Conservation (phyloP, 2,113 vertebrate species). For the Platycercus adscitus region DNA sequence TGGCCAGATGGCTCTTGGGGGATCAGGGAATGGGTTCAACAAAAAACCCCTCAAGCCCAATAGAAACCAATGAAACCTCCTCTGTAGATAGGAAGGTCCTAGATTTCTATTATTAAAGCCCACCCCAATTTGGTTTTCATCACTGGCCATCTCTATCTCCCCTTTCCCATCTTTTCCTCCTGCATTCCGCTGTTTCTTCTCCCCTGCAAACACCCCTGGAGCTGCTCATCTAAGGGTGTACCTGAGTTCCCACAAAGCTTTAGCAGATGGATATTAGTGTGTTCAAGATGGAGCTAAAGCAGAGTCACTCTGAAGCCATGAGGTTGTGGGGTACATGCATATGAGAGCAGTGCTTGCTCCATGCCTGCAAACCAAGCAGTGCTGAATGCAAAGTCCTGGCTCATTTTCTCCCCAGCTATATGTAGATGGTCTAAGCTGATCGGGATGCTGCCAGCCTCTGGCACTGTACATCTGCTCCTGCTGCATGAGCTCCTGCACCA, state of each 20-base stretch:
- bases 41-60: neutral
- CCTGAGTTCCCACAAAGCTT: neutral
- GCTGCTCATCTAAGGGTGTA: neutral
- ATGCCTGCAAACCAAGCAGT: neutral
- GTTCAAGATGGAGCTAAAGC: neutral
- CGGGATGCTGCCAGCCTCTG: neutral
- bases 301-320: neutral
- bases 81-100: neutral
- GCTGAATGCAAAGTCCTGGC: neutral
- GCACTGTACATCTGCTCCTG: neutral
- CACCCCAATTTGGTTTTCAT: neutral
- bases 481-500: fast-evolving
- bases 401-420: neutral
- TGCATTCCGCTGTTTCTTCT: neutral
- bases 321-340: neutral
- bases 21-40: neutral
- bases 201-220: neutral
- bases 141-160: no score
- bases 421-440: no score
- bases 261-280: neutral
- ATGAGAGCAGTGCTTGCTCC: fast-evolving
- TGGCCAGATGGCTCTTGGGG: neutral
- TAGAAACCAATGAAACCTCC: neutral
- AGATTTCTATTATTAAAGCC: neutral
- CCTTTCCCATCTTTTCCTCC: neutral